Evolutionary conservation across 2,113 vertebrate species (phyloP).

Genomic region (Heterotis niloticus): DNA sequence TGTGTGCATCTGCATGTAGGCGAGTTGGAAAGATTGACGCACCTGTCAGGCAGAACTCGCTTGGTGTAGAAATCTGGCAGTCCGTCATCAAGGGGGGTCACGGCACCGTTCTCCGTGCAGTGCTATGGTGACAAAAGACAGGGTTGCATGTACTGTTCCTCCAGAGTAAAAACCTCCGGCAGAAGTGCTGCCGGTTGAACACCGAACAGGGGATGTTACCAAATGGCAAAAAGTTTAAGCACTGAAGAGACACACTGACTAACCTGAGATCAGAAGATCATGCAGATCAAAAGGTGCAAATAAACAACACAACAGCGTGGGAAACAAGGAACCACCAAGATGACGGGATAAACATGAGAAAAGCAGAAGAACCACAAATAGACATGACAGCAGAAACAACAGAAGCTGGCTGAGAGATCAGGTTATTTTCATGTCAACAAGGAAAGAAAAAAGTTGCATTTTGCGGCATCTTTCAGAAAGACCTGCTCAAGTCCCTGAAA

Average conservation of each 20-base stretch:
- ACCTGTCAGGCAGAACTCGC: slow-evolving; percentile 76
- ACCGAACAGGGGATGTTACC: neutral
- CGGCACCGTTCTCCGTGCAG: slow-evolving; percentile 73
- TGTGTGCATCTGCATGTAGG: slow-evolving; percentile 14
- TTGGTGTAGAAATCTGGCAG: slow-evolving; percentile 79
- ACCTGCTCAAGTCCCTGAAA: neutral
- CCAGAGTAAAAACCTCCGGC: no score
- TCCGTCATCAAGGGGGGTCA: slow-evolving; percentile 74
- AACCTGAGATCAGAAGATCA: neutral
- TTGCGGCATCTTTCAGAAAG: no score
- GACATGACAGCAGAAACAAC: no score
- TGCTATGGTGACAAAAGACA: slow-evolving; percentile 37
- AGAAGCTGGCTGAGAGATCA: neutral
- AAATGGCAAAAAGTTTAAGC: neutral
- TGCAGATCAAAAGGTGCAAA: neutral
- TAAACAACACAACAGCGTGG: no score
- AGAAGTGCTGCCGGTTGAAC: neutral
- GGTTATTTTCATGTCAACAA: neutral
- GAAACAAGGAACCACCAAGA: neutral
- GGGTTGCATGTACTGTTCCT: no score
- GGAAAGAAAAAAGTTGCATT: no score
- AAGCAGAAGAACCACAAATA: neutral
- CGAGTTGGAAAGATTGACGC: neutral
- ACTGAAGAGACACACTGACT: neutral
- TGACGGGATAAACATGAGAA: neutral